Conservation (phyloP, 2,113 vertebrate genomes). For the Ptilonorhynchus violaceus region DNA sequence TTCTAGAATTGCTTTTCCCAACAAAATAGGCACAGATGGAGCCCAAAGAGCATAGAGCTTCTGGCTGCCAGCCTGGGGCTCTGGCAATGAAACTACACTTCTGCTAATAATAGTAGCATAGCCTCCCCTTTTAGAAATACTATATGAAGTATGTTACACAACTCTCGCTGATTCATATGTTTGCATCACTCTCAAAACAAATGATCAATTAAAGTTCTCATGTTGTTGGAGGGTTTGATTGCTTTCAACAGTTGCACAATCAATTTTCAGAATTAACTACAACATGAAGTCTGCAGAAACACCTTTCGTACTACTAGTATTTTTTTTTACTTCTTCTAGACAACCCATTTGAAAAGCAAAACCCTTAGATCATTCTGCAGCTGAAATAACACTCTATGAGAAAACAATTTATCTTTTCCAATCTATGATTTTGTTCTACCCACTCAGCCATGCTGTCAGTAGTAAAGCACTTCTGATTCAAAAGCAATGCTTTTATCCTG, state of each 20-base stretch:
- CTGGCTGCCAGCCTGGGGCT: constrained; percentile 2
- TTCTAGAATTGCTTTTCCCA: background rate
- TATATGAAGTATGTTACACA: constrained; percentile 14
- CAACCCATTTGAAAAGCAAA: background rate
- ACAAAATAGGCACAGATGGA: background rate
- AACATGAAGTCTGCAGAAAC: background rate
- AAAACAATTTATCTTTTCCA: background rate
- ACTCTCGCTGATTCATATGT: background rate
- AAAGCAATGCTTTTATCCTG: background rate
- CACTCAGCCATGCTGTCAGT: background rate
- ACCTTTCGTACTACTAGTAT: background rate
- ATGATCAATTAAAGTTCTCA: constrained; percentile 24
- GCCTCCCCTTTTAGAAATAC: constrained; percentile 20
- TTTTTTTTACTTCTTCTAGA: background rate
- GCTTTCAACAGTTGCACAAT: background rate
- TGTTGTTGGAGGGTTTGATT: background rate
- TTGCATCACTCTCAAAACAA: constrained; percentile 41
- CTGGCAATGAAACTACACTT: background rate
- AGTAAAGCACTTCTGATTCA: background rate
- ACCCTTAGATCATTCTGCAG: background rate
- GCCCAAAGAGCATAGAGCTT: background rate
- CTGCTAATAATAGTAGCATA: constrained; percentile 31
- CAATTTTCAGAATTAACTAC: background rate
- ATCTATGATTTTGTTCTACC: background rate
- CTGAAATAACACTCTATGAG: background rate